phyloP scores from a whole-genome alignment of 1,140 invertebrate species.

The Drosophila subobscura region DNA sequence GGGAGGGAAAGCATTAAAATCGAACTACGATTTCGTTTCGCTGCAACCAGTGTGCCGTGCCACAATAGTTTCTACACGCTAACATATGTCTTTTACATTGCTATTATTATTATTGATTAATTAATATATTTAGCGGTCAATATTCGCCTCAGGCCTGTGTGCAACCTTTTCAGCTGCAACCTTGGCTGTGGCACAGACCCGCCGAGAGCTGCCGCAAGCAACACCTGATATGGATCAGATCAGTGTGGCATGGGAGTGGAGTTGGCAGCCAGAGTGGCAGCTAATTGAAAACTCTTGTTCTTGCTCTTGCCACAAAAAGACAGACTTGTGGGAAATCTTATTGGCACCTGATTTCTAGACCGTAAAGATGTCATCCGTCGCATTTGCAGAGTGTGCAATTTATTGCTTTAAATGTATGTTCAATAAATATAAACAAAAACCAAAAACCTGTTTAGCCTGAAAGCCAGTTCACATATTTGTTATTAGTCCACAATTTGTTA shows the following conservation, averaged over 20 bases:
- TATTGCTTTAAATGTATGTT: slow-evolving; percentile 24
- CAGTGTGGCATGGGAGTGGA: too few species aligned
- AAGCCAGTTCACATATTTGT: slow-evolving; percentile 38
- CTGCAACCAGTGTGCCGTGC: slow-evolving; percentile 38
- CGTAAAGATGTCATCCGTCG: slow-evolving; percentile 32
- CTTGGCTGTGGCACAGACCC: slow-evolving; percentile 27
- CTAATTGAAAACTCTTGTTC: slow-evolving; percentile 69
- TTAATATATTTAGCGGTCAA: slow-evolving; percentile 77
- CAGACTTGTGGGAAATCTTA: slow-evolving; percentile 29
- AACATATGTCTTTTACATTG: too few species aligned
- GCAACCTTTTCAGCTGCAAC: slow-evolving; percentile 65
- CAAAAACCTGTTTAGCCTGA: slow-evolving; percentile 31
- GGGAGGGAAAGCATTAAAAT: slow-evolving; percentile 37
- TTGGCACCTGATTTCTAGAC: slow-evolving; percentile 19
- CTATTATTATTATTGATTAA: slow-evolving; percentile 66
- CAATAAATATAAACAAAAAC: slow-evolving; percentile 23
- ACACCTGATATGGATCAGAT: slow-evolving; percentile 72
- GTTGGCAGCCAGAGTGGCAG: slow-evolving; percentile 47
- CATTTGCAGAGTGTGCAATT: slow-evolving; percentile 31
- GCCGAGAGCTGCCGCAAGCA: slow-evolving; percentile 12
- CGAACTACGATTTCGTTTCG: slow-evolving; percentile 2
- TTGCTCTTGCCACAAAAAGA: slow-evolving; percentile 12
- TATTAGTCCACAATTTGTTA: slow-evolving; percentile 28
- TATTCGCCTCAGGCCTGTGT: slow-evolving; percentile 47
- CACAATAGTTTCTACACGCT: slow-evolving; percentile 17